A percentile compares a stretch with the other conserved stretches of the same genome.
Evolutionary conservation across 1,140 invertebrate species (phyloP).

Genomic region (Archegozetes longisetosus): DNA sequence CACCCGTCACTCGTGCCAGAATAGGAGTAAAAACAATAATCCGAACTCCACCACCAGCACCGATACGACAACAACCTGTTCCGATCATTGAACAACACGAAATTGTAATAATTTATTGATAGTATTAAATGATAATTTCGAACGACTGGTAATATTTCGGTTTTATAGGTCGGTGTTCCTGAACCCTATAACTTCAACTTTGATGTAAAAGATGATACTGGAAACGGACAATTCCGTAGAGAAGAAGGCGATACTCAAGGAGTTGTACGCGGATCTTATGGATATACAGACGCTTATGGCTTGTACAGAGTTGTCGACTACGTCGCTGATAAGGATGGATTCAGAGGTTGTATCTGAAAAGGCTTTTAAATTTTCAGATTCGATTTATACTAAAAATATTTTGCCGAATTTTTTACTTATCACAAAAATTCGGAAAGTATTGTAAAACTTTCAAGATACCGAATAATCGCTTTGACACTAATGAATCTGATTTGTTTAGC

Average conservation of each 20-base stretch:
- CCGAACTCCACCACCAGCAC: neutral
- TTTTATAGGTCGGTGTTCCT: conserved; percentile 1
- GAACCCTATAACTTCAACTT: conserved; percentile 19
- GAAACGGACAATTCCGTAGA: conserved; percentile 17
- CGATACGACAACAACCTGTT: neutral
- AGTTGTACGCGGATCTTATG: conserved; percentile 20
- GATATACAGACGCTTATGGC: conserved; percentile 21
- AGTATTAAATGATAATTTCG: neutral
- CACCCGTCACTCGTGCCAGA: neutral
- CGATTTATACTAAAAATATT: neutral
- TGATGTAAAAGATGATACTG: conserved; percentile 16
- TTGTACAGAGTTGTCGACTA: conserved; percentile 22
- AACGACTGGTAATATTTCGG: neutral
- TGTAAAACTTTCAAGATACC: too few species aligned
- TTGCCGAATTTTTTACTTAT: neutral
- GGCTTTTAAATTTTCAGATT: neutral
- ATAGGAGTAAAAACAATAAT: neutral
- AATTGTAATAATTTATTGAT: neutral
- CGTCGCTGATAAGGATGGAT: conserved; percentile 20
- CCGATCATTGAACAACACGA: neutral
- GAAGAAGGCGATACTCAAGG: conserved; percentile 18
- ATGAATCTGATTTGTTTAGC: neutral
- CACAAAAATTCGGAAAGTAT: too few species aligned
- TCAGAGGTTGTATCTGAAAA: neutral
- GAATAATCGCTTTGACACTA: too few species aligned